phyloP scores from a whole-genome alignment of 2,797 vertebrate genomes.

The Chaetodon trifasciatus region DNA sequence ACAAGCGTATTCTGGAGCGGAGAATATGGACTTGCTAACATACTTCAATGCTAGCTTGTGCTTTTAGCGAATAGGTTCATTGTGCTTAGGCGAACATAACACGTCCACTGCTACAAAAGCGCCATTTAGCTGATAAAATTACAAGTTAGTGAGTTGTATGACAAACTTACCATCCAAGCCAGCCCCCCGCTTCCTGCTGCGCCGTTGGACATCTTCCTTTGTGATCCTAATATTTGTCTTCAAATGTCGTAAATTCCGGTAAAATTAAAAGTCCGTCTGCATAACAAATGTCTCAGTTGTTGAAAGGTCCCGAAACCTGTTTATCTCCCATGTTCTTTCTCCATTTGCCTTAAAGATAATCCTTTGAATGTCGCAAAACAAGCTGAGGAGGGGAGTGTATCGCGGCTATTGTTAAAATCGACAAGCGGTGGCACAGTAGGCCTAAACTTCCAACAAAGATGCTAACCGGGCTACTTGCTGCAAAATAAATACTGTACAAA shows the following conservation, averaged over 20 bases:
- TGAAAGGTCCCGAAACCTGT: slow-evolving; percentile 40
- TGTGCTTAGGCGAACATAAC: neutral
- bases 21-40: neutral
- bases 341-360: slow-evolving; percentile 15
- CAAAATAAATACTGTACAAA: slow-evolving; percentile 81
- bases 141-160: neutral
- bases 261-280: slow-evolving; percentile 70
- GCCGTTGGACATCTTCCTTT: slow-evolving; percentile 88
- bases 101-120: neutral
- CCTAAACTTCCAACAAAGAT: slow-evolving; percentile 84
- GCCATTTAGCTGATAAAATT: rapidly evolving
- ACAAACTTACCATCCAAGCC: slow-evolving; percentile 91
- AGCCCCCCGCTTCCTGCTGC: slow-evolving; percentile 91
- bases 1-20: neutral
- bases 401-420: slow-evolving; percentile 89
- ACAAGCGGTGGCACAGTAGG: slow-evolving; percentile 78
- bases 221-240: slow-evolving; percentile 60
- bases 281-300: slow-evolving; percentile 68
- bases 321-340: slow-evolving; percentile 56
- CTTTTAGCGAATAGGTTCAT: neutral
- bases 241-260: slow-evolving; percentile 61
- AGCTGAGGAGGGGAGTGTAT: slow-evolving; percentile 55
- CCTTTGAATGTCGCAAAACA: slow-evolving; percentile 54
- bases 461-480: slow-evolving; percentile 73
- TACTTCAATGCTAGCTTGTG: slow-evolving; percentile 50